phyloP scores from a whole-genome alignment of 2,113 vertebrate genomes.

The Clarias batrachus region DNA sequence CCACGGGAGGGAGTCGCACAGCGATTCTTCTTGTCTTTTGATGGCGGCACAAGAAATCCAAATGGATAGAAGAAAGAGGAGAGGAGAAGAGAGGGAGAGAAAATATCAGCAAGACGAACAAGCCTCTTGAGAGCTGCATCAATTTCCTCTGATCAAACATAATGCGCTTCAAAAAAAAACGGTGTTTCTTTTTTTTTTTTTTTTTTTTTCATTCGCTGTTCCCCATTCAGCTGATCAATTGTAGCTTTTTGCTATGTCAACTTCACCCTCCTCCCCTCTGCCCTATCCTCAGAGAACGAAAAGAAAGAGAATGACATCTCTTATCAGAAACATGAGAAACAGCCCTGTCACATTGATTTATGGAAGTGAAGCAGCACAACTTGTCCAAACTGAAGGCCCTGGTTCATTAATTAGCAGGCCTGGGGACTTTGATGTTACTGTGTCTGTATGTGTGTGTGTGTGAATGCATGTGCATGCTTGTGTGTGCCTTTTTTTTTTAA shows the following conservation, averaged over 20 bases:
- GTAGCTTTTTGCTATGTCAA: conserved; percentile 81
- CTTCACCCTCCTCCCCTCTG: conserved; percentile 46
- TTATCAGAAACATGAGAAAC: conserved; percentile 94
- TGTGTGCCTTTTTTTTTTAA: conserved; percentile 80
- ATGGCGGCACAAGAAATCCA: conserved; percentile 91
- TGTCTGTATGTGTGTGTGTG: conserved; percentile 53
- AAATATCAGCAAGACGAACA: conserved; percentile 71
- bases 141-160: conserved; percentile 99
- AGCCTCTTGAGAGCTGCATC: conserved; percentile 94
- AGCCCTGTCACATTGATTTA: conserved; percentile 99
- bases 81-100: conserved; percentile 35
- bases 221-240: conserved; percentile 98
- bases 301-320: conserved; percentile 81
- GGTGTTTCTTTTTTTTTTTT: conserved; percentile 66
- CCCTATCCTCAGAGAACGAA: conserved; percentile 75
- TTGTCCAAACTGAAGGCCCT: conserved; percentile 99
- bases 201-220: conserved; percentile 69
- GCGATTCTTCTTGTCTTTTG: conserved; percentile 98
- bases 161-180: conserved; percentile 91
- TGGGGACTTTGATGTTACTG: conserved; percentile 97
- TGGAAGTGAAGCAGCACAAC: conserved; percentile 97
- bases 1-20: conserved; percentile 89
- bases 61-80: conserved; percentile 45
- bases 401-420: conserved; percentile 99
- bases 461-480: conserved; percentile 63